Evolutionary conservation across 1,140 invertebrate species (phyloP), one percentile per base, ranked within the genome.

Genomic region (Aphaenogaster floridana): DNA sequence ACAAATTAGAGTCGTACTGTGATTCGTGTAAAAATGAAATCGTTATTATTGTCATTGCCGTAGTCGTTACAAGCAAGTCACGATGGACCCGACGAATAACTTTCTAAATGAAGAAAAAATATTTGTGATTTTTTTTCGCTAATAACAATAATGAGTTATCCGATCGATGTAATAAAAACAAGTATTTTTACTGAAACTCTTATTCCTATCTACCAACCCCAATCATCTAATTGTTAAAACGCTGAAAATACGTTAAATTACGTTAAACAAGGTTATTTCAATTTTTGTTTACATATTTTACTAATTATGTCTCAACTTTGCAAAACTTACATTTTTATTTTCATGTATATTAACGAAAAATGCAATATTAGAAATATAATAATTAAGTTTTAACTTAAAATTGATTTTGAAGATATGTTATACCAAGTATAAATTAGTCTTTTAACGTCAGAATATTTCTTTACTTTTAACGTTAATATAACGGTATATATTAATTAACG

Each of bases 1-100:
- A 91, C 87, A 93, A 93, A 93, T 90, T 91, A 89, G 88, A 92
- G 85, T 91, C 83, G 92, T 90, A 93, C 92, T 94, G 93, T 94
- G 93, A 94, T 94, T 93, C 92, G 92, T 92, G 89, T 91, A 92
- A 90, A 87, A 63, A 90, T 78, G 76, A 83, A 87, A 45, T 88
- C 89, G 88, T 90, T 90, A 90, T 91, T 90, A 89, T 90, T 84
- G 83, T 86, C 81, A 88, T 88, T 84, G 72, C 83, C 86, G 54
- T 85, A 68, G 83, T 86, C 79, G 85, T 90, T 69, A 71, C 81
- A 72, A 85, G 85, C 80, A 85, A 91, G 71, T 84, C 80, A 76
- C 57, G 59, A 92, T 78, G 52, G 66, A 88, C 72, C 57, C 89
- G 87, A 89, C 89, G 81, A 89, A 90, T 87, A 66, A 92, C 79